Conservation (phyloP, 2,888 invertebrate species). For the Camponotus fellah region DNA sequence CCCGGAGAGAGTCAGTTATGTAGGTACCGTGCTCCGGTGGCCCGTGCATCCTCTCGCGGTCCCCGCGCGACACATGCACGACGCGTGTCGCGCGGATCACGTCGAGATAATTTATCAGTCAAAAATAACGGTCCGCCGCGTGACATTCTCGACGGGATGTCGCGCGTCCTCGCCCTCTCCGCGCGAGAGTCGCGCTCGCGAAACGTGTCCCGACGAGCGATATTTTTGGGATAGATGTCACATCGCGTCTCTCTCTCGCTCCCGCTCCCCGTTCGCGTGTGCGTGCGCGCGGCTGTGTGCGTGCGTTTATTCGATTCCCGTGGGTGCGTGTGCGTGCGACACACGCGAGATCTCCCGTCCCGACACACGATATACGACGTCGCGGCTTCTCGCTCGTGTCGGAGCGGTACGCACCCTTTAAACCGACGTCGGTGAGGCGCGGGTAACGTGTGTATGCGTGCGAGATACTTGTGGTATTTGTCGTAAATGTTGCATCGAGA, state of each 20-base stretch:
- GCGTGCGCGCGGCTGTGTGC: not conserved
- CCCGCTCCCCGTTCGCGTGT: not conserved
- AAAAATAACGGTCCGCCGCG: slow-evolving; percentile 63
- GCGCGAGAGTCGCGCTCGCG: slow-evolving; percentile 49
- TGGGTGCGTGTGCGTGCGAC: slow-evolving; percentile 37
- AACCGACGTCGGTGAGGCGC: not conserved
- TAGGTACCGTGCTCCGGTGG: slow-evolving; percentile 73
- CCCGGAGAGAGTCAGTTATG: slow-evolving; percentile 54
- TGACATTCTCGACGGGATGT: slow-evolving; percentile 51
- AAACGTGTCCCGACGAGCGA: slow-evolving; percentile 75
- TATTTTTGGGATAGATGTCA: slow-evolving; percentile 84
- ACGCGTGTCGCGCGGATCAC: slow-evolving; percentile 48
- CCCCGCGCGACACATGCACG: slow-evolving; percentile 79
- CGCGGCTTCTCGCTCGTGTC: slow-evolving; percentile 11
- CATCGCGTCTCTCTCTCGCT: slow-evolving; percentile 71
- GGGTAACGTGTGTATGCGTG: too few relatives aligned
- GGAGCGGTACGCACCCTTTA: not conserved
- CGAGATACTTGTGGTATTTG: not conserved
- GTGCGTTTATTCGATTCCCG: not conserved
- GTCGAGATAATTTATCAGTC: slow-evolving; percentile 67
- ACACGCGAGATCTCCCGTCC: slow-evolving; percentile 2
- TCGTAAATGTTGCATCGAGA: slow-evolving; percentile 16
- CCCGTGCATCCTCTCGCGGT: slow-evolving; percentile 66
- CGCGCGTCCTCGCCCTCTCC: not conserved
- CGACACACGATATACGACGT: not conserved